These are phyloP conservation scores for Cheilosia impressa DNA, from an alignment of 2,888 invertebrate species.

Conservation along the genomic window DNA sequence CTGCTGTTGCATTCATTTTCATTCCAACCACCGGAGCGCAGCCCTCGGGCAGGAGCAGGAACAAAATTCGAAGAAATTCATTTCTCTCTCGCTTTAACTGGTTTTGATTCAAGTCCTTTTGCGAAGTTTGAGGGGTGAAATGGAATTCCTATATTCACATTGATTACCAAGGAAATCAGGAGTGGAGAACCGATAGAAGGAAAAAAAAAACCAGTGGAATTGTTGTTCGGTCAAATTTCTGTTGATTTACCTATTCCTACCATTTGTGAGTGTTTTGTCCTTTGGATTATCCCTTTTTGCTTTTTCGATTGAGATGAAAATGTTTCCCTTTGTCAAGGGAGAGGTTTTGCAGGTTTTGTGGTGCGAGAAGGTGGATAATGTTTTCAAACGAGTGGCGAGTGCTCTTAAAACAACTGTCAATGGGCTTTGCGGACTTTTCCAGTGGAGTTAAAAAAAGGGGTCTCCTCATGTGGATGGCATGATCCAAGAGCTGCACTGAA, in stretches of 20 bases:
- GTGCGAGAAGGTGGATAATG: background rate
- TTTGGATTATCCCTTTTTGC: constrained; percentile 20
- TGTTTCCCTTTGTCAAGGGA: background rate
- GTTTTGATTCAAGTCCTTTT: background rate
- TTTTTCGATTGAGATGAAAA: background rate
- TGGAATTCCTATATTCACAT: background rate
- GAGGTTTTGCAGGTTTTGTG: background rate
- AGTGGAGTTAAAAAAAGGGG: no score
- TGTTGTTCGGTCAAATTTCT: constrained; percentile 39
- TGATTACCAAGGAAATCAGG: constrained; percentile 16
- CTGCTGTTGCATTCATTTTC: constrained; percentile 44
- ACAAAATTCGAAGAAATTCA: constrained; percentile 36
- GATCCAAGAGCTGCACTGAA: background rate
- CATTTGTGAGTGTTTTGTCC: constrained; percentile 12
- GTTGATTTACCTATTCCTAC: constrained; percentile 30
- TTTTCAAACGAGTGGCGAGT: background rate
- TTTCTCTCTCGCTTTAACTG: background rate
- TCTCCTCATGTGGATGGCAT: background rate
- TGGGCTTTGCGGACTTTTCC: constrained; percentile 1
- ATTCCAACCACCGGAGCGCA: background rate
- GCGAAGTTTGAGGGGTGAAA: background rate
- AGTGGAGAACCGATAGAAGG: background rate
- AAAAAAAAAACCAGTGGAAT: constrained; percentile 1
- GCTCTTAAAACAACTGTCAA: constrained; percentile 10
- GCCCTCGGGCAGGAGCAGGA: background rate